Evolutionary conservation across 2,797 vertebrate species (phyloP), one percentile per base, ranked within the genome.

Genomic region (Neomorphus geoffroyi): DNA sequence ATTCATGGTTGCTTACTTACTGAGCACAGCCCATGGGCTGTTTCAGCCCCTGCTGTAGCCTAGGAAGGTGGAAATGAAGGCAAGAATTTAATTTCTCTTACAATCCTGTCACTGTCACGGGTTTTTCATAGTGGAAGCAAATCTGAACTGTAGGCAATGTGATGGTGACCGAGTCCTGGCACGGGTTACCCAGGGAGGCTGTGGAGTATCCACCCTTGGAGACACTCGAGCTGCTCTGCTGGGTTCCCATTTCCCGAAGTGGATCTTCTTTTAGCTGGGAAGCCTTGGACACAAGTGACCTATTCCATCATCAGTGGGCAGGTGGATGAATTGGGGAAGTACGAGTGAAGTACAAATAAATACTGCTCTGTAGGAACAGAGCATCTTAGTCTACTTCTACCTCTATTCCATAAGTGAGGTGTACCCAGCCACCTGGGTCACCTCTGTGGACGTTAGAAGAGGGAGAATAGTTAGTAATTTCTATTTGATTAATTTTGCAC

Each of bases 111-210:
- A 2, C 23, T 57, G 22, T 32, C 26, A 51, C 14, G 6, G 19
- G 27, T n/a, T 60, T 72, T 26, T 62, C 19, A 3, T 13, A 50
- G n/a, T 22, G 43, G 26, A 39, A 85, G 35, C 30, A 48, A 37
- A 82, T 3, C 19, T 57, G 28, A 66, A 5, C 48, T 13, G 1
- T 2, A 37, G 48, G 58, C 39, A 62, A n/a, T 5, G 10, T 0
- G 56, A 61, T 65, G 13, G 26, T 43, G 32, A 41, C 65, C n/a
- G 27, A 58, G 46, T 26, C 11, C 19, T 58, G 69, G 23, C 28
- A 21, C 3, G 17, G 13, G 41, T 9, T 88, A 18, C 17, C 41
- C 2, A 1, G 22, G 23, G 28, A 57, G 26, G n/a, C 5, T 67
- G 48, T 67, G 60, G 48, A 56, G 54, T 60, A 18, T 78, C 23